phyloP scores from a whole-genome alignment of 53 echinoderm and acorn worm species.

The Holothuria leucospilota region DNA sequence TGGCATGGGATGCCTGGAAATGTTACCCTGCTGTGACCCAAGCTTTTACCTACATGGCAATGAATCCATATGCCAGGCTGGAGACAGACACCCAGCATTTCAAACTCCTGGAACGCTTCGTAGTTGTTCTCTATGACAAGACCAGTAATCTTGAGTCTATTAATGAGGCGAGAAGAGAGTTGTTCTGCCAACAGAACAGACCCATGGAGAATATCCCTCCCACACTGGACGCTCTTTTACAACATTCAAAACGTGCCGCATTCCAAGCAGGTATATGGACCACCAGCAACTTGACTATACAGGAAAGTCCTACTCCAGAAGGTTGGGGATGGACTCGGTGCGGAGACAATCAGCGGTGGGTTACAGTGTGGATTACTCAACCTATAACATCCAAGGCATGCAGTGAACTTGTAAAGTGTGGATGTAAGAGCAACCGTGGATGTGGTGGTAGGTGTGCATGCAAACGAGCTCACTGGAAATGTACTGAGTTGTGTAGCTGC shows the following conservation, averaged over 20 bases:
- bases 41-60: conserved; percentile 46
- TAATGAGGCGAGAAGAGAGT: conserved; percentile 43
- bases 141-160: conserved; percentile 24
- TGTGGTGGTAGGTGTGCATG: conserved; percentile 46
- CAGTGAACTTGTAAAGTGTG: too few species aligned
- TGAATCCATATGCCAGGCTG: conserved; percentile 27
- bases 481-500: conserved; percentile 47
- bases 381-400: conserved; percentile 30
- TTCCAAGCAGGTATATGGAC: conserved; percentile 44
- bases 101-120: conserved; percentile 28
- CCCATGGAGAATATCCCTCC: conserved; percentile 40
- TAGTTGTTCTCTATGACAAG: conserved; percentile 24
- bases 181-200: conserved; percentile 16
- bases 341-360: background rate
- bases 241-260: conserved; percentile 1
- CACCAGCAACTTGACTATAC: conserved; percentile 10
- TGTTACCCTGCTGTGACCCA: conserved; percentile 59
- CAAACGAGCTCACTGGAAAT: conserved; percentile 8
- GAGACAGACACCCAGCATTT: conserved; percentile 16
- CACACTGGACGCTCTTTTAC: conserved; percentile 33
- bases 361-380: conserved; percentile 31
- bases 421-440: conserved; percentile 19
- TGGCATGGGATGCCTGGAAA: conserved; percentile 61
- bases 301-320: conserved; percentile 3
- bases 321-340: conserved; percentile 9